Conservation (phyloP, 2,888 invertebrate species). For the Sinelater perroti region DNA sequence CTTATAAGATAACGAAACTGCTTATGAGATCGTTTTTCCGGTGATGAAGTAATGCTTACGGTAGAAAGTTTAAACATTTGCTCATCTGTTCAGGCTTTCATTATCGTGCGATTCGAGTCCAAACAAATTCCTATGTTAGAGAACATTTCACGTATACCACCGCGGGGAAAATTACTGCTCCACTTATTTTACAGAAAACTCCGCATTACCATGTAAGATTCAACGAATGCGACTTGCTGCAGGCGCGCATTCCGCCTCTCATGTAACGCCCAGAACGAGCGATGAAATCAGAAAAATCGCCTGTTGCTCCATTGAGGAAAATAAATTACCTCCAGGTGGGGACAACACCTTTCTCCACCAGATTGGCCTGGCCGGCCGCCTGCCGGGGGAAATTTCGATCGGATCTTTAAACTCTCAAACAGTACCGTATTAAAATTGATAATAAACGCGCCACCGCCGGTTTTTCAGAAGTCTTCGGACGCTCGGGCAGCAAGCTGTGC, state of each 20-base stretch:
- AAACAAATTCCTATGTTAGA: constrained; percentile 9
- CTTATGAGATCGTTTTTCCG: too few species aligned
- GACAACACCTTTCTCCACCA: constrained; percentile 32
- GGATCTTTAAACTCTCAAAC: constrained; percentile 12
- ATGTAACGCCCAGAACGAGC: constrained; percentile 8
- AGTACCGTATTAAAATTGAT: constrained; percentile 29
- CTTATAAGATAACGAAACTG: too few species aligned
- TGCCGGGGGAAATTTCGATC: constrained; percentile 25
- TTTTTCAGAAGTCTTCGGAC: neutral
- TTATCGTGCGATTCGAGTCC: constrained; percentile 20
- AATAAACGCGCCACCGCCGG: constrained; percentile 6
- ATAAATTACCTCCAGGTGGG: constrained; percentile 26
- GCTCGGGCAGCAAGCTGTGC: neutral
- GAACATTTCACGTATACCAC: constrained; percentile 6
- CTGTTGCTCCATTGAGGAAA: constrained; percentile 17
- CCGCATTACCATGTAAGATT: neutral
- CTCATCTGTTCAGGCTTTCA: constrained; percentile 31
- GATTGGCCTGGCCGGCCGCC: constrained; percentile 3
- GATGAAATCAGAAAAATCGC: constrained; percentile 9
- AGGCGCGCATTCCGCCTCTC: neutral
- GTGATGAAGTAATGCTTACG: constrained; percentile 36
- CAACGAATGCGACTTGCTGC: constrained; percentile 12
- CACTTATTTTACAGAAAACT: too few species aligned
- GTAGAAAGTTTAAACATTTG: constrained; percentile 38
- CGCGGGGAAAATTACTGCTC: constrained; percentile 7